Percentiles rank a stretch among this genome's conserved stretches.
Evolutionary conservation across 2,797 vertebrate genomes (phyloP).

Genomic region (Microchirus variegatus): DNA sequence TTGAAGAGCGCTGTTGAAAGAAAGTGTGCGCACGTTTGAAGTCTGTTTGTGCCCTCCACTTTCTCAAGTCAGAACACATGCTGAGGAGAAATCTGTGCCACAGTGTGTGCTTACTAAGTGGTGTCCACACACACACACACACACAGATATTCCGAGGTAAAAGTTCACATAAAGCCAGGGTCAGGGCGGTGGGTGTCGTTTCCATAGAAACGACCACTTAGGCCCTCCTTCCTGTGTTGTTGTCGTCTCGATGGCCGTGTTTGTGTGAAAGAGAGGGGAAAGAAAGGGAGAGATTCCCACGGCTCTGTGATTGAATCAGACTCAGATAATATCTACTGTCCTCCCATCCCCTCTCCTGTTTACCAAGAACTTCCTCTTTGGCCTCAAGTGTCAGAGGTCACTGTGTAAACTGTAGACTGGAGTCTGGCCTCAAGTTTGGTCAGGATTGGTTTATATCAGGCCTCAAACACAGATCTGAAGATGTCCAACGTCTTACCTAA

Average conservation of each 20-base stretch:
- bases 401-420: constrained; percentile 35
- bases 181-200: constrained; percentile 29
- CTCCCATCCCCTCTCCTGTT: constrained; percentile 43
- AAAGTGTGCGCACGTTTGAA: constrained; percentile 55
- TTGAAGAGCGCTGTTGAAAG: constrained; percentile 63
- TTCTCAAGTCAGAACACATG: constrained; percentile 70
- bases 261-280: constrained; percentile 32
- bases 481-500: not conserved
- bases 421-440: constrained; percentile 65
- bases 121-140: not conserved
- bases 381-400: constrained; percentile 65
- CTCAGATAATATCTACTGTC: constrained; percentile 72
- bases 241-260: constrained; percentile 39
- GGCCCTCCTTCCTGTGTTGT: constrained; percentile 66
- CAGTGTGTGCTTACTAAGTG: not conserved
- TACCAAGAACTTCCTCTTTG: constrained; percentile 70
- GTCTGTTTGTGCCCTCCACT: constrained; percentile 64
- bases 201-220: constrained; percentile 64
- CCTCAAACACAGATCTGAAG: constrained; percentile 28
- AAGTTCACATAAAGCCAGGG: constrained; percentile 40
- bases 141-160: constrained; percentile 43
- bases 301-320: constrained; percentile 64
- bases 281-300: constrained; percentile 64
- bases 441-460: constrained; percentile 10
- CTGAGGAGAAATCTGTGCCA: constrained; percentile 13